phyloP scores from a whole-genome alignment of 2,113 vertebrate genomes.

The Galeopterus variegatus region DNA sequence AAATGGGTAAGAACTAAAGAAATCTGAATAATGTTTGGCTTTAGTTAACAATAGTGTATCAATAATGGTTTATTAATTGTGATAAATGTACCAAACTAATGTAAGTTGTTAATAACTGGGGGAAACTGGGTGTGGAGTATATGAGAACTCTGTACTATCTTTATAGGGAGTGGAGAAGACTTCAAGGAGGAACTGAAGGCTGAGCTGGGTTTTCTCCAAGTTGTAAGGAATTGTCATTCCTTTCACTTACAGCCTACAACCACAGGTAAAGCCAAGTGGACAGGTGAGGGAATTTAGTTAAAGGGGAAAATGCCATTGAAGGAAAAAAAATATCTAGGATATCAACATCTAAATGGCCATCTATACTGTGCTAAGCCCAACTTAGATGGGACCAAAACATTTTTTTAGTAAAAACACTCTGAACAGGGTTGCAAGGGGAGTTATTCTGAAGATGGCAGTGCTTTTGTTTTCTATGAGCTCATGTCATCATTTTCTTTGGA shows the following conservation, averaged over 20 bases:
- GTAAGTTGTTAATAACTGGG: background rate
- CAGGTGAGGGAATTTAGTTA: too few relatives aligned
- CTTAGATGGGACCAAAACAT: background rate
- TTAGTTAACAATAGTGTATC: background rate
- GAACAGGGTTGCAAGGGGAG: background rate
- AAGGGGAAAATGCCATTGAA: background rate
- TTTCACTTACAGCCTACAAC: background rate
- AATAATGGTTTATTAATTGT: background rate
- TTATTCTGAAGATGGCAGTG: background rate
- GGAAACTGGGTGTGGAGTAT: background rate
- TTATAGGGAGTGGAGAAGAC: background rate
- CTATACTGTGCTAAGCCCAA: background rate
- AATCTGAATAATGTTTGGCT: background rate
- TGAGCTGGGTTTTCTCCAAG: background rate
- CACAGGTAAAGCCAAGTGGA: background rate
- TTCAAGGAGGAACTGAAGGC: background rate
- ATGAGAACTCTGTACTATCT: background rate
- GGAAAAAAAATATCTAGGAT: background rate
- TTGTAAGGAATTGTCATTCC: background rate
- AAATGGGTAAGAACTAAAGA: background rate
- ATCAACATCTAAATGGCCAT: background rate
- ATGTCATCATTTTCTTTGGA: background rate
- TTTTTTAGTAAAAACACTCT: background rate
- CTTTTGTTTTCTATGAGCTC: background rate
- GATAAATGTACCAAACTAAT: background rate